Conservation (phyloP, 2,888 invertebrate species). For the Gymnocheta viridis region DNA sequence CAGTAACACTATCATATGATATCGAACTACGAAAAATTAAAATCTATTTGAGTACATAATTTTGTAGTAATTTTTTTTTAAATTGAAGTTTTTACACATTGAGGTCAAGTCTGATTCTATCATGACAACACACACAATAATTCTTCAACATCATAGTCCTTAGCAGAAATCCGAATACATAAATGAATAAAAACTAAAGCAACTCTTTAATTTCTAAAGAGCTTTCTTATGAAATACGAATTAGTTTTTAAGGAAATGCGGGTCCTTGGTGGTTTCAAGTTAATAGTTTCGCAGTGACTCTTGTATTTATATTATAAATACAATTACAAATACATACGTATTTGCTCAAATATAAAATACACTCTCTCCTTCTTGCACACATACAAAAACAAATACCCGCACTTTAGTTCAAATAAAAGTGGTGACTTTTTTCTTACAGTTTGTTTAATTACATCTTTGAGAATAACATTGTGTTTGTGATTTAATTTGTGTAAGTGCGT, state of each 20-base stretch:
- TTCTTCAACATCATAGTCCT: not conserved
- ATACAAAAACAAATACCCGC: not conserved
- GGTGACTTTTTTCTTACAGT: slow-evolving; percentile 14
- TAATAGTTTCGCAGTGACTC: slow-evolving; percentile 59
- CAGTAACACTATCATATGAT: too few species aligned
- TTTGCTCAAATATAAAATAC: not conserved
- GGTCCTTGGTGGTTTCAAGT: slow-evolving; percentile 56
- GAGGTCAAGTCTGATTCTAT: not conserved
- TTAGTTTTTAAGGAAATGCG: slow-evolving; percentile 25
- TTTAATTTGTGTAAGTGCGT: slow-evolving; percentile 18
- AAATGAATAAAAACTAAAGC: not conserved
- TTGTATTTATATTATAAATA: slow-evolving; percentile 49
- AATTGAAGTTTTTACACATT: not conserved
- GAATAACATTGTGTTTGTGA: not conserved
- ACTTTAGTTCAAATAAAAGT: slow-evolving; percentile 31
- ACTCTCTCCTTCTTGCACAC: not conserved
- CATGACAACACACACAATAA: not conserved
- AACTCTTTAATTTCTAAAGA: slow-evolving; percentile 1
- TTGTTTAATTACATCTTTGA: not conserved
- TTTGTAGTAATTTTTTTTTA: too few species aligned
- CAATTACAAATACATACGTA: slow-evolving; percentile 32
- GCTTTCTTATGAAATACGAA: not conserved
- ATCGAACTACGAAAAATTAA: too few species aligned
- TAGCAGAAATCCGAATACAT: not conserved
- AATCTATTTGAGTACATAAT: too few species aligned